A percentile compares a stretch with the other conserved stretches of the same genome.
Conservation (phyloP, 1,140 invertebrate genomes). For the Periplaneta americana region DNA sequence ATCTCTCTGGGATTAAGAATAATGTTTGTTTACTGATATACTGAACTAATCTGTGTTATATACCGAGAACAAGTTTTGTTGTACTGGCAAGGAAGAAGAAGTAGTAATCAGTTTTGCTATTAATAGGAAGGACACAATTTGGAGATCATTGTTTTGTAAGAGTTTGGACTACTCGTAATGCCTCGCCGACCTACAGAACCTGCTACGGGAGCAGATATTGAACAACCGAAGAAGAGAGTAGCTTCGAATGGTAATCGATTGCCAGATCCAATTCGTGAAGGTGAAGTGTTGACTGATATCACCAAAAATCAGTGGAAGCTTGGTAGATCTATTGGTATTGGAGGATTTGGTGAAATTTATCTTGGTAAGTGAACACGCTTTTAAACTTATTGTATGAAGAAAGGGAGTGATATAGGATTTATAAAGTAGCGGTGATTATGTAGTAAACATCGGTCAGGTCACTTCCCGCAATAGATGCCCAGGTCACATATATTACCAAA, state of each 20-base stretch:
- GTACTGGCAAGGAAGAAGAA: not conserved
- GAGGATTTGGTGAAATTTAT: constrained; percentile 93
- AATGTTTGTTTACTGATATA: not conserved
- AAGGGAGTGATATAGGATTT: no score
- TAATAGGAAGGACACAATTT: not conserved
- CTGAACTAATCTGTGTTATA: no score
- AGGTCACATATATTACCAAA: no score
- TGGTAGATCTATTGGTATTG: constrained; percentile 79
- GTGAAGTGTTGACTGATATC: constrained; percentile 75
- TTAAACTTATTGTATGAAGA: no score
- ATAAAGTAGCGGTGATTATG: no score
- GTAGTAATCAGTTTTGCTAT: not conserved
- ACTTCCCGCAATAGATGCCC: no score
- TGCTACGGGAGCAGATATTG: not conserved
- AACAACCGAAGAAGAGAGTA: constrained; percentile 4
- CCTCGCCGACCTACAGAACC: constrained; percentile 5
- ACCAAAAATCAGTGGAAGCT: constrained; percentile 80
- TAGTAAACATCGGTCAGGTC: no score
- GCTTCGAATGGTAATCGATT: constrained; percentile 9
- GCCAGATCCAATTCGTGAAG: constrained; percentile 31
- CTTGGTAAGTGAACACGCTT: constrained; percentile 58
- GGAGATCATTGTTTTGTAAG: not conserved
- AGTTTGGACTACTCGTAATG: not conserved
- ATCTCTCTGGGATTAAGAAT: not conserved
- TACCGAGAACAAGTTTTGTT: no score